These are phyloP conservation scores for Astreopora myriophthalma DNA, from an alignment of 64 coral and sea anemone genomes.

Conservation along the genomic window DNA sequence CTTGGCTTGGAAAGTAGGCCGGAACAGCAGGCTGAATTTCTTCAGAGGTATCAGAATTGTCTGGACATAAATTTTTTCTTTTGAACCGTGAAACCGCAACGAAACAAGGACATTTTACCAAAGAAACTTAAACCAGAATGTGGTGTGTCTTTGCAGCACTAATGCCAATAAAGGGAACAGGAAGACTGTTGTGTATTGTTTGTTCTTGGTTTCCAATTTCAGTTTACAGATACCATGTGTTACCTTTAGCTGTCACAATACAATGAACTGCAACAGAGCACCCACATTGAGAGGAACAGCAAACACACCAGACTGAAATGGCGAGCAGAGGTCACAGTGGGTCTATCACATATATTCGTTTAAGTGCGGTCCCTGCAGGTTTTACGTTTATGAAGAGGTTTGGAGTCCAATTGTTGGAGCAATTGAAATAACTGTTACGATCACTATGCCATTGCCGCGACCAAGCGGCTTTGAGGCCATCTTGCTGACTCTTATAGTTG, in stretches of 20 bases:
- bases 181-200: background rate
- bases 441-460: constrained; percentile 59
- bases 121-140: constrained; percentile 29
- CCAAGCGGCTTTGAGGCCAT: constrained; percentile 17
- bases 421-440: constrained; percentile 33
- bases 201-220: too few relatives aligned
- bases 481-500: constrained; percentile 33
- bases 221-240: too few relatives aligned
- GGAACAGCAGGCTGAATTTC: constrained; percentile 18
- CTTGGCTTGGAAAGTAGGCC: constrained; percentile 52
- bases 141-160: constrained; percentile 20
- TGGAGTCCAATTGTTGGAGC: constrained; percentile 56
- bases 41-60: constrained; percentile 39
- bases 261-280: constrained; percentile 42
- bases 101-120: constrained; percentile 20
- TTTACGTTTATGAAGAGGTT: constrained; percentile 57
- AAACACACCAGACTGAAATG: constrained; percentile 52
- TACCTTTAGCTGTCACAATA: constrained; percentile 55
- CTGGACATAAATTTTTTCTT: constrained; percentile 13
- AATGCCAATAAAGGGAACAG: background rate
- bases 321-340: constrained; percentile 43
- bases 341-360: constrained; percentile 51
- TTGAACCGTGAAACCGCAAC: background rate
- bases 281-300: constrained; percentile 46
- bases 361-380: constrained; percentile 27